Base-by-base conservation (phyloP, 2,888 invertebrate species). In the Cylloceria caligata region DNA sequence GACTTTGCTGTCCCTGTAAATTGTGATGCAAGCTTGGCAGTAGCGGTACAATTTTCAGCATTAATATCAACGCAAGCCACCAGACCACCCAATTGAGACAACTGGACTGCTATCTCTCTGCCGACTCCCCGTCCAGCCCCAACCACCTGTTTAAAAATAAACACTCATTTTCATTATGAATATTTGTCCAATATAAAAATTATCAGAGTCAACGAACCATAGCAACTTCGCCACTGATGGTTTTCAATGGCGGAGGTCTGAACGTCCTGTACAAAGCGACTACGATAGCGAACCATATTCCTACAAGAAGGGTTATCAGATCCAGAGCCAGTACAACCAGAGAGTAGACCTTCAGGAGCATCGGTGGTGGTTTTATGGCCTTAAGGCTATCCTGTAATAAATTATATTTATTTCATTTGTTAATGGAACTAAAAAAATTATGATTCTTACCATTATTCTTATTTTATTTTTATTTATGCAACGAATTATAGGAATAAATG, bases 41-140 rank as follows among this genome's bases (percentile, higher is more conserved):
- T 94, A 1, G 92, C 90, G 57, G 93, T 92, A 86, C 95, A 95
- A 65, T 91, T 93, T 2, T 86, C 88, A 74, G 93, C 91, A 88
- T 96, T 94, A 65, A 95, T 94, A 88, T 96, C 96, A 81, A 96
- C 94, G 83, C 96, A 95, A 0, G 96, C 94, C 1, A 96, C 94
- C 64, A 91, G 93, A 1, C 95, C 95, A 52, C 94, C 95, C 27
- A 94, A 91, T 11, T 93, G 92, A 1, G 95, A 94, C 75, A 96
- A 90, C 87, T 95, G 94, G 80, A 95, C 91, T 0, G 95, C 95
- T 81, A 96, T 91, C 88, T 95, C 95, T 77, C 94, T 93, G 0
- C 96, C 96, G 4, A 96, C 93, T 16, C 96, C 96, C 86, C 95
- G 93, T 55, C 96, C 96, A 52, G 96, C 94, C n/a, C 96, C 96